Evolutionary conservation across 1,140 invertebrate genomes (phyloP), one percentile per base, ranked within the genome.

Genomic region (Spodoptera frugiperda): DNA sequence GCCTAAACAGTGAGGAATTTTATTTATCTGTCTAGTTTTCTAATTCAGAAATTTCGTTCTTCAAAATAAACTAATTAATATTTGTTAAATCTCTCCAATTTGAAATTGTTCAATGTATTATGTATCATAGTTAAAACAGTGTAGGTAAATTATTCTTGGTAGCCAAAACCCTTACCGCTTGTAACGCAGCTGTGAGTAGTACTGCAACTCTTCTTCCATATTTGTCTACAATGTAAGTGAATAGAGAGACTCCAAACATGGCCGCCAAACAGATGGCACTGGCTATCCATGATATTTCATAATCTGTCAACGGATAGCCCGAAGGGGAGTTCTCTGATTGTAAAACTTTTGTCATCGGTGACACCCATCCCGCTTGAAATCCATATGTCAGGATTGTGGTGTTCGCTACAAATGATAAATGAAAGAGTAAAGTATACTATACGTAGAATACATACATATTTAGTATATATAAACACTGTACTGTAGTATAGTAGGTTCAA

Each of bases 331-430:
- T 19, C 0, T 85, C 54, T 0, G 91, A 91, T 63, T 92, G 88
- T 1, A 96, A 74, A n/a, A 89, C 78, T 0, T 92, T 93, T 9
- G 92, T 87, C 76, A 94, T 89, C 0, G 95, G 95, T 0, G 95
- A 95, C 9, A 93, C 81, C 95, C 95, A 96, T 10, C 95, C 95
- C 0, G 94, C 67, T 46, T 94, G 90, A 15, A 91, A 81, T 0
- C 95, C 95, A 67, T 95, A 95, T 0, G 89, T 84, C 14, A 96
- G 76, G 0, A 91, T 57, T 4, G 94, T 88, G 0, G 95, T 63
- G 78, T 95, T 96, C 15, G 91, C 96, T 96, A 87, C 2, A 88
- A 87, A 65, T 48, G 61, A 49, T 8, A 39, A 39, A 39, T 39
- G 9, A 39, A 39, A 6, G 33, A 33, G 6, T 39, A 39, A 4